A percentile compares a stretch with the other conserved stretches of the same genome.
These are phyloP conservation scores for Hoplias malabaricus DNA, from an alignment of 2,113 vertebrate genomes.

Conservation along the genomic window DNA sequence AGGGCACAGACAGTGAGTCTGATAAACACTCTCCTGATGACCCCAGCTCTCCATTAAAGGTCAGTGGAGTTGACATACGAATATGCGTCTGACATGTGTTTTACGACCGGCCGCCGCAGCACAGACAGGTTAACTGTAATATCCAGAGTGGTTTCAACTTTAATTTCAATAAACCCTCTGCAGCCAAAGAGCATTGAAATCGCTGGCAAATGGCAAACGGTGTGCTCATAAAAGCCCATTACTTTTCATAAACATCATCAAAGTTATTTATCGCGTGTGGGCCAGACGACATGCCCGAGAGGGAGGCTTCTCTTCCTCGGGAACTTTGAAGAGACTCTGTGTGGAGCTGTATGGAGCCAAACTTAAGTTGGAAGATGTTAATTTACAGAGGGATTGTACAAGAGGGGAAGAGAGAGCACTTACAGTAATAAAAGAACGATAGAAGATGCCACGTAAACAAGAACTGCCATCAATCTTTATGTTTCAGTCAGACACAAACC, in stretches of 20 bases:
- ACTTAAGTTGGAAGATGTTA: conserved; percentile 59
- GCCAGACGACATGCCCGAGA: conserved; percentile 74
- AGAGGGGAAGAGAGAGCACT: conserved; percentile 19
- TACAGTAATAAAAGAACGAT: conserved; percentile 30
- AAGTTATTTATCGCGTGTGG: conserved; percentile 88
- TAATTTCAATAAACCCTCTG: conserved; percentile 73
- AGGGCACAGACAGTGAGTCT: conserved; percentile 61
- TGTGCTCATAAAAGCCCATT: conserved; percentile 75
- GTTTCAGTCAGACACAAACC: neutral
- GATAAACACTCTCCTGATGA: conserved; percentile 65
- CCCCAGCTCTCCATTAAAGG: conserved; percentile 50
- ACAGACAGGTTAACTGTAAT: conserved; percentile 70
- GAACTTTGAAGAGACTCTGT: conserved; percentile 78
- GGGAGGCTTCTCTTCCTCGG: conserved; percentile 62
- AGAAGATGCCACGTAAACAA: conserved; percentile 28
- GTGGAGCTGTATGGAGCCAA: conserved; percentile 71
- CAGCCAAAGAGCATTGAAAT: conserved; percentile 57
- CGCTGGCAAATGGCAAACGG: conserved; percentile 61
- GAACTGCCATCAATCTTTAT: conserved; percentile 4
- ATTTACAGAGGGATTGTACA: conserved; percentile 33
- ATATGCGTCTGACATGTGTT: conserved; percentile 52
- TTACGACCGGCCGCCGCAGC: conserved; percentile 58
- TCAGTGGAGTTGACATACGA: conserved; percentile 54
- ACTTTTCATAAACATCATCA: conserved; percentile 88
- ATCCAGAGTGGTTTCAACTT: conserved; percentile 64